Conservation (phyloP, 2,113 vertebrate genomes). For the Pygoscelis antarcticus region DNA sequence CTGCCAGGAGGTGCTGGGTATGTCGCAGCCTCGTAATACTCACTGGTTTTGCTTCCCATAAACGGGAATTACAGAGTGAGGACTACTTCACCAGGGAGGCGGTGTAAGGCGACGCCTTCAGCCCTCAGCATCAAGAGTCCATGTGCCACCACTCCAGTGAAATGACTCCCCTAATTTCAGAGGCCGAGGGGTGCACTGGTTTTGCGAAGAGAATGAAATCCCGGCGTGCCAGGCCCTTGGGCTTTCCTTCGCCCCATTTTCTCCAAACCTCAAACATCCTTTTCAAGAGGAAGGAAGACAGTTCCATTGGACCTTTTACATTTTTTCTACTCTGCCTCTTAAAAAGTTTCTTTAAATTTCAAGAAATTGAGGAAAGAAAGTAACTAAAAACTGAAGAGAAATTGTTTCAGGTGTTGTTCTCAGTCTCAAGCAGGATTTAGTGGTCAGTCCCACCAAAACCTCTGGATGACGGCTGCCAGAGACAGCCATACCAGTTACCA, state of each 20-base stretch:
- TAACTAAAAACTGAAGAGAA: not conserved
- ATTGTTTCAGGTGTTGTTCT: not conserved
- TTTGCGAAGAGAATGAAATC: not conserved
- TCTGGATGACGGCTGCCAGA: not conserved
- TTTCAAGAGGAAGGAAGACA: not conserved
- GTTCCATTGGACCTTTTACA: not conserved
- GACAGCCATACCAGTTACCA: not conserved
- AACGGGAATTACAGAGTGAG: fast-evolving
- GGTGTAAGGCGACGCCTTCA: fast-evolving
- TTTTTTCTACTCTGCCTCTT: not conserved
- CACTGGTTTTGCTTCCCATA: not conserved
- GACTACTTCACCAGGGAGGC: not conserved
- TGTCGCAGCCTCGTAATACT: fast-evolving
- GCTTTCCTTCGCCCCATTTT: not conserved
- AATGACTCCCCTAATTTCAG: fast-evolving
- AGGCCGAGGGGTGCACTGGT: fast-evolving
- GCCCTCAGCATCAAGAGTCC: not conserved
- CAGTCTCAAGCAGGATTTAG: not conserved
- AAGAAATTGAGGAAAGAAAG: not conserved
- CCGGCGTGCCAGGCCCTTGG: fast-evolving
- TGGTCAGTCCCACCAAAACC: not conserved
- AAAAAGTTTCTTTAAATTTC: not conserved
- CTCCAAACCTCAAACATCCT: not conserved
- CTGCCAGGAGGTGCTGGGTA: not conserved
- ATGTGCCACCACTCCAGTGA: fast-evolving